phyloP scores from a whole-genome alignment of 2,888 invertebrate genomes.

The Dynastes tityus region DNA sequence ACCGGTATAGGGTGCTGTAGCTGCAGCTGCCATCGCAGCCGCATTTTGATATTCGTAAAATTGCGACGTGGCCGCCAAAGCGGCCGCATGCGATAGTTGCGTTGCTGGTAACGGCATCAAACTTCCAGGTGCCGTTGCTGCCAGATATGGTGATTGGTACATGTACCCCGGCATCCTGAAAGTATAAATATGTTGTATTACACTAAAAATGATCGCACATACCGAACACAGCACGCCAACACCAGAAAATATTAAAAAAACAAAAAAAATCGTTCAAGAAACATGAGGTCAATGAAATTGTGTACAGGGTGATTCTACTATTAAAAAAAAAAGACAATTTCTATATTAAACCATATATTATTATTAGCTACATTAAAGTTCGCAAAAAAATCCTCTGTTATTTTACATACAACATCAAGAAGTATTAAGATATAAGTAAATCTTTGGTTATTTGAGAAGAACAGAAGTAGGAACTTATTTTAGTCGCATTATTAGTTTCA shows the following conservation, averaged over 20 bases:
- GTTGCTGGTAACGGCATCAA: conserved; percentile 78
- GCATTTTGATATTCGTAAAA: conserved; percentile 87
- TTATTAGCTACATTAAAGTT: conserved; percentile 47
- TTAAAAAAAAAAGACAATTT: conserved; percentile 48
- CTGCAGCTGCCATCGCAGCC: conserved; percentile 80
- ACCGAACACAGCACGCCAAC: conserved; percentile 68
- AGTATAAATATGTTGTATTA: conserved; percentile 56
- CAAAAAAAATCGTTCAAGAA: conserved; percentile 61
- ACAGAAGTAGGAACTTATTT: conserved; percentile 22
- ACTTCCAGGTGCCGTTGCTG: conserved; percentile 78
- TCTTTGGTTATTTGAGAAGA: conserved; percentile 34
- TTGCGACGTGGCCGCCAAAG: conserved; percentile 84
- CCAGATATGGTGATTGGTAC: conserved; percentile 82
- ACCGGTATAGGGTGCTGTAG: conserved; percentile 79
- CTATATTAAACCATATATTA: conserved; percentile 47
- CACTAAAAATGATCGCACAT: conserved; percentile 25
- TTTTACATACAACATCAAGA: conserved; percentile 49
- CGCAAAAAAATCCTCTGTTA: conserved; percentile 42
- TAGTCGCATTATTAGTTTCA: conserved; percentile 22
- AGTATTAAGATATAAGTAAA: conserved; percentile 22
- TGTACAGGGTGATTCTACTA: conserved; percentile 55
- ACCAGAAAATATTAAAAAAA: conserved; percentile 65
- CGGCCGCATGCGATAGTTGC: conserved; percentile 82
- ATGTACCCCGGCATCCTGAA: conserved; percentile 84
- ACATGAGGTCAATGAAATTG: conserved; percentile 48